Evolutionary conservation across 2,888 invertebrate species (phyloP), one percentile per base, ranked within the genome.

Genomic region (Stegana nigrithorax): DNA sequence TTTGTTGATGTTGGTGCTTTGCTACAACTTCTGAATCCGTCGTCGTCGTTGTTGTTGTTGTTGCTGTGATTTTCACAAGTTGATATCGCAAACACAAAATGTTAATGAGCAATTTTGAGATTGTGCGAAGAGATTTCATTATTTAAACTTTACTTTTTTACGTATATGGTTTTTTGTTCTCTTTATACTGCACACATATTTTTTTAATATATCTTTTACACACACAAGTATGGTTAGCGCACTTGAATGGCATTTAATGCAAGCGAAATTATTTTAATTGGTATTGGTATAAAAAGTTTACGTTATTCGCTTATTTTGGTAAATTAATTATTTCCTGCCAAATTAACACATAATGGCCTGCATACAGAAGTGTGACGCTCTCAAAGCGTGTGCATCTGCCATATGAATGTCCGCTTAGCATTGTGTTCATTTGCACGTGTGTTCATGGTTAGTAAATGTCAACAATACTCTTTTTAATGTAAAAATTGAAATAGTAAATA

Each of bases 21-120:
- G 19, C 4, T 32, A 5, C 8, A 14, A 39, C 53, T 29, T 14
- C 29, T 53, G 36, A 42, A 12, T 25, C 23, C 4, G 50, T 26
- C 32, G 53, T 14, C n/a, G 53, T 57, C 26, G 42, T 36, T 23
- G 8, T 39, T 57, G 42, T 1, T 29, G 21, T 21, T 14, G 51
- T 25, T 53, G 27, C 5, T 53, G 51, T 7, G 85, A 85, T 85
- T 85, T 85, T 85, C 85, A 84, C 85, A 85, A 84, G 81, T 77
- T 82, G 85, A 85, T 85, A 85, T 82, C 81, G 78, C 80, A 78
- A 84, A 84, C 84, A 83, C 83, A 85, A 85, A 85, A 85, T 85
- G 85, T 85, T 85, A 85, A 85, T 85, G 85, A 85, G 85, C 85
- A 85, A 85, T 85, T 85, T 85, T 73, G 83, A 85, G 85, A 85